phyloP scores from a whole-genome alignment of 2,797 vertebrate species.

The Pampus argenteus region DNA sequence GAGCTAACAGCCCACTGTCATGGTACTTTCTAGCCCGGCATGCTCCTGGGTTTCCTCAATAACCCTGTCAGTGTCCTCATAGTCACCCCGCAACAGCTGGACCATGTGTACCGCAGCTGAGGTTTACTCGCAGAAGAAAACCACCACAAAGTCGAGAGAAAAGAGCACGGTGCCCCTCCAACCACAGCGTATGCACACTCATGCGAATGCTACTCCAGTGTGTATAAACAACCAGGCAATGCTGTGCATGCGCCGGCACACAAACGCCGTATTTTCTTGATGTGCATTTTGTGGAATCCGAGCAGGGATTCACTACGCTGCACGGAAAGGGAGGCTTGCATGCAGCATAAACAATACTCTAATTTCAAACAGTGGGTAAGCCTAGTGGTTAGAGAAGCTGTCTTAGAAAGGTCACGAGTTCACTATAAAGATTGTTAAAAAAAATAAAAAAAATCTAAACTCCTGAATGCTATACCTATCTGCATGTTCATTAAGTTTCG shows the following conservation, averaged over 20 bases:
- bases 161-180: constrained; percentile 64
- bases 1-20: constrained; percentile 34
- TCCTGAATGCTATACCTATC: too few species aligned
- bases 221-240: constrained; percentile 4
- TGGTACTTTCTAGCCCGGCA: constrained; percentile 23
- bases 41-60: constrained; percentile 40
- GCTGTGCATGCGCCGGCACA: constrained; percentile 32
- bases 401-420: constrained; percentile 44
- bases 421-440: too few species aligned
- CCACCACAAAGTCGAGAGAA: constrained; percentile 69
- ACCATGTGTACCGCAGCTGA: constrained; percentile 77
- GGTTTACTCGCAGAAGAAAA: constrained; percentile 73
- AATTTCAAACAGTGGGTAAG: constrained; percentile 36
- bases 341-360: constrained; percentile 54
- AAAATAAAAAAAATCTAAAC: too few species aligned
- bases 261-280: constrained; percentile 7
- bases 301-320: constrained; percentile 28
- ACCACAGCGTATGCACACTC: constrained; percentile 37
- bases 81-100: constrained; percentile 68
- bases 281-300: constrained; percentile 31
- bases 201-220: constrained; percentile 21
- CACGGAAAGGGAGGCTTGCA: constrained; percentile 33
- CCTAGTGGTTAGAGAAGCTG: constrained; percentile 32
- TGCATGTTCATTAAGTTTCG: background rate
- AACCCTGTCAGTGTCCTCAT: constrained; percentile 64